Evolutionary conservation across 37 sponge, comb jelly and placozoan genomes (phyloP).

Genomic region (Bolinopsis microptera): DNA sequence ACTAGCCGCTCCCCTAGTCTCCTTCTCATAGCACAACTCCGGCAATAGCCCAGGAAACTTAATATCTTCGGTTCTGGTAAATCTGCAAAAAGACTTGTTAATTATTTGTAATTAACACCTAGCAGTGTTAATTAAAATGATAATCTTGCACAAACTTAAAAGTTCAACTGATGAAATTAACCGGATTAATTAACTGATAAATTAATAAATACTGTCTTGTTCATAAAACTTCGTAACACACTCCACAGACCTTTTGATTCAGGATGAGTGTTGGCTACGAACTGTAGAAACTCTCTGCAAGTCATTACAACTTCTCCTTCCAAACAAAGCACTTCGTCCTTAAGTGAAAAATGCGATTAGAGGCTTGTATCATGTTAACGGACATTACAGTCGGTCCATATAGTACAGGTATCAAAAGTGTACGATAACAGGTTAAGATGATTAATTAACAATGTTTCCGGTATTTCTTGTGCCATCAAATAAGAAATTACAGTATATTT

Average conservation of each 20-base stretch:
- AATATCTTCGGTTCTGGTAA: constrained; percentile 46
- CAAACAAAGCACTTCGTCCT: constrained; percentile 30
- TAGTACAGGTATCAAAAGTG: background rate
- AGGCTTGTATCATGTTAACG: background rate
- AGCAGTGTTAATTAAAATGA: too few species aligned
- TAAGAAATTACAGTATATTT: too few species aligned
- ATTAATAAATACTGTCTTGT: too few species aligned
- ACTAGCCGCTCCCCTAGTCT: background rate
- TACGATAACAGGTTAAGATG: too few species aligned
- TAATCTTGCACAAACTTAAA: too few species aligned
- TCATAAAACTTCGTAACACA: too few species aligned
- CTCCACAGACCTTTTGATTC: constrained; percentile 16
- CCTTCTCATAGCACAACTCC: background rate
- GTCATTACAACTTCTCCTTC: constrained; percentile 23
- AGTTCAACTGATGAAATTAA: too few species aligned
- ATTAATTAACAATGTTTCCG: too few species aligned
- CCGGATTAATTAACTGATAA: too few species aligned
- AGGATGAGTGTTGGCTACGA: background rate
- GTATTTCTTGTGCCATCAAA: too few species aligned
- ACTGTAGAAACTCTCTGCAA: constrained; percentile 12
- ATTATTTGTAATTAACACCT: too few species aligned
- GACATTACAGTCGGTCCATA: background rate
- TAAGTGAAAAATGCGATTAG: too few species aligned
- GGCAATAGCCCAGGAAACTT: constrained; percentile 33
- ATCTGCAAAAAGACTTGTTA: constrained; percentile 5